Conservation (phyloP, 1,140 invertebrate species). For the Drosophila orena region DNA sequence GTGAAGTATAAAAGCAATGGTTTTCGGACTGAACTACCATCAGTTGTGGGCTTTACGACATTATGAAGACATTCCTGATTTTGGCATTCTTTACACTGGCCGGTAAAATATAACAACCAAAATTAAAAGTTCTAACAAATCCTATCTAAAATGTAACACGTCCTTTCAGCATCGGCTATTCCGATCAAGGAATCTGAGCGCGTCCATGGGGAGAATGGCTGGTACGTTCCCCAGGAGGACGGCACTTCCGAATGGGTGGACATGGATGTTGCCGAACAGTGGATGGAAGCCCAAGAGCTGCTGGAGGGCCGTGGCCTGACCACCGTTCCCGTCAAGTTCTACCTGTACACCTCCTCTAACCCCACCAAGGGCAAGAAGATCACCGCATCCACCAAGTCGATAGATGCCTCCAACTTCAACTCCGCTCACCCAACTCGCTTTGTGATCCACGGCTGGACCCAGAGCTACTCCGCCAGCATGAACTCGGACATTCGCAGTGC, state of each 20-base stretch:
- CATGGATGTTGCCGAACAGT: conserved; percentile 65
- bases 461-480: conserved; percentile 60
- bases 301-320: conserved; percentile 49
- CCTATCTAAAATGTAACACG: not conserved
- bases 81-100: conserved; percentile 44
- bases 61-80: conserved; percentile 32
- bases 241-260: conserved; percentile 70
- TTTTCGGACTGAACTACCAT: conserved; percentile 5
- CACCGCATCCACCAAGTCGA: conserved; percentile 51
- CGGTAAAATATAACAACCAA: conserved; percentile 23
- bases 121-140: not conserved
- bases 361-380: conserved; percentile 65
- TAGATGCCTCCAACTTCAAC: conserved; percentile 68
- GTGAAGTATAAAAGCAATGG: conserved; percentile 28
- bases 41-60: conserved; percentile 13
- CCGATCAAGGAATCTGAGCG: conserved; percentile 65
- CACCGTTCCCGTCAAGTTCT: conserved; percentile 66
- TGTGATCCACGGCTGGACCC: conserved; percentile 79
- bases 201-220: conserved; percentile 75
- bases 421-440: conserved; percentile 67
- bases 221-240: conserved; percentile 74
- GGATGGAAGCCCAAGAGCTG: conserved; percentile 42
- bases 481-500: conserved; percentile 79
- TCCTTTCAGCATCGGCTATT: conserved; percentile 44
- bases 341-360: conserved; percentile 67